Evolutionary conservation across 2,113 vertebrate species (phyloP).

Genomic region (Nyctibius bracteatus): DNA sequence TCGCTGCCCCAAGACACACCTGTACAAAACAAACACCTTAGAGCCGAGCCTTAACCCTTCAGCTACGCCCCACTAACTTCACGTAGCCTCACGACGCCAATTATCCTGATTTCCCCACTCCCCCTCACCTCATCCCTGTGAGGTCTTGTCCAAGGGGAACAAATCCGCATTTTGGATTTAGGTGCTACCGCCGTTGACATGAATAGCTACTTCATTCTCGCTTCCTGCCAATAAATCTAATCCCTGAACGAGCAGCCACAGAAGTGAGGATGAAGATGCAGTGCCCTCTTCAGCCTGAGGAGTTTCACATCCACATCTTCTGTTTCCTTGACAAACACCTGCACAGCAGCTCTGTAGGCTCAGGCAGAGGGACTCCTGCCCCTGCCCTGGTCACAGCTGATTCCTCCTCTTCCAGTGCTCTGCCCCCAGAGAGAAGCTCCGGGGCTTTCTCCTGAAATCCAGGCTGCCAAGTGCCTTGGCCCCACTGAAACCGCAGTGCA

Average conservation of each 20-base stretch:
- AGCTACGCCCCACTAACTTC: not conserved
- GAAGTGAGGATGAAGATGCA: not conserved
- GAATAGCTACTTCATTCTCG: not conserved
- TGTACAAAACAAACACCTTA: not conserved
- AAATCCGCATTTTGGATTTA: not conserved
- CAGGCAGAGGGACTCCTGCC: not conserved
- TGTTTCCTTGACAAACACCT: not conserved
- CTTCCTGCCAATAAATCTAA: not conserved
- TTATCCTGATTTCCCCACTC: not conserved
- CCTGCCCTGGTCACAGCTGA: not conserved
- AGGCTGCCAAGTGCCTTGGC: not conserved
- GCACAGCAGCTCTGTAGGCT: not conserved
- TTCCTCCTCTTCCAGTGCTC: not conserved
- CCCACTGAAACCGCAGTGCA: not conserved
- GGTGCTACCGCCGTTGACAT: not conserved
- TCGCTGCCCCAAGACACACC: not conserved
- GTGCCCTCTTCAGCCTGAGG: not conserved
- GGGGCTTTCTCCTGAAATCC: not conserved
- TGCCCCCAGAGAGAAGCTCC: not conserved
- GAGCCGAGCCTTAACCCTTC: not conserved
- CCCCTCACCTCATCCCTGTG: accelerated
- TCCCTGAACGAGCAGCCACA: not conserved
- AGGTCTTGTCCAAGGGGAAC: not conserved
- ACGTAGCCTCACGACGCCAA: not conserved
- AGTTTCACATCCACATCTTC: not conserved